A percentile compares a stretch with the other conserved stretches of the same genome.
Evolutionary conservation across 2,888 invertebrate species (phyloP).

Genomic region (Erebia ligea): DNA sequence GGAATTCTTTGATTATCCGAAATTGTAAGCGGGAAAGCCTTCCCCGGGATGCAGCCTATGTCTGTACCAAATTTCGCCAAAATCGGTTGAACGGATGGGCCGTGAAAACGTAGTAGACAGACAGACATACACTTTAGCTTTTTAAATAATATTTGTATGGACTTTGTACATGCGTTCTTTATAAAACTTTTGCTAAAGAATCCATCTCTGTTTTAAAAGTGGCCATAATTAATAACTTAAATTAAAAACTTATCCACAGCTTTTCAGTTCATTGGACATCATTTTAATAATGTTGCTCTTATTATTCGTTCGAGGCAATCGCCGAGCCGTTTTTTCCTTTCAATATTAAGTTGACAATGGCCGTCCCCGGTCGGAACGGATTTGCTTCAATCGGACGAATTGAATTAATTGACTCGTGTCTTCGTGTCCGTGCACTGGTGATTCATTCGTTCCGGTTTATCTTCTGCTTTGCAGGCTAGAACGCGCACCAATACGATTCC

Average conservation of each 20-base stretch:
- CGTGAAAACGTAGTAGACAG: too few species aligned
- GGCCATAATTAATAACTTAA: not conserved
- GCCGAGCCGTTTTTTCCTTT: conserved; percentile 36
- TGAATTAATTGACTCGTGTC: conserved; percentile 65
- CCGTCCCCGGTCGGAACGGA: conserved; percentile 43
- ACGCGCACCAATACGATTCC: not conserved
- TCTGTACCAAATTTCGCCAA: too few species aligned
- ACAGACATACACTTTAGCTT: too few species aligned
- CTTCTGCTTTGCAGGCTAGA: conserved; percentile 31
- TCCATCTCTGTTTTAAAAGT: not conserved
- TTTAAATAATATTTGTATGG: too few species aligned
- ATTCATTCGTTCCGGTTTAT: conserved; percentile 41
- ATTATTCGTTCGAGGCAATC: conserved; percentile 25
- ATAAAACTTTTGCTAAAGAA: too few species aligned
- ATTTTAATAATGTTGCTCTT: conserved; percentile 23
- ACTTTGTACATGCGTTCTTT: too few species aligned
- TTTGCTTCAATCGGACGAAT: conserved; percentile 61
- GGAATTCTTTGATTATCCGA: too few species aligned
- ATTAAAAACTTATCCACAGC: not conserved
- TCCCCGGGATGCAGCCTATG: too few species aligned
- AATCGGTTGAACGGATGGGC: too few species aligned
- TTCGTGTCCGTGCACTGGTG: conserved; percentile 47
- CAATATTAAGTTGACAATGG: conserved; percentile 43
- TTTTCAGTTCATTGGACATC: conserved; percentile 6
- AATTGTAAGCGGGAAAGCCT: too few species aligned